Conservation (phyloP, 2,113 vertebrate genomes). For the Mobula hypostoma region DNA sequence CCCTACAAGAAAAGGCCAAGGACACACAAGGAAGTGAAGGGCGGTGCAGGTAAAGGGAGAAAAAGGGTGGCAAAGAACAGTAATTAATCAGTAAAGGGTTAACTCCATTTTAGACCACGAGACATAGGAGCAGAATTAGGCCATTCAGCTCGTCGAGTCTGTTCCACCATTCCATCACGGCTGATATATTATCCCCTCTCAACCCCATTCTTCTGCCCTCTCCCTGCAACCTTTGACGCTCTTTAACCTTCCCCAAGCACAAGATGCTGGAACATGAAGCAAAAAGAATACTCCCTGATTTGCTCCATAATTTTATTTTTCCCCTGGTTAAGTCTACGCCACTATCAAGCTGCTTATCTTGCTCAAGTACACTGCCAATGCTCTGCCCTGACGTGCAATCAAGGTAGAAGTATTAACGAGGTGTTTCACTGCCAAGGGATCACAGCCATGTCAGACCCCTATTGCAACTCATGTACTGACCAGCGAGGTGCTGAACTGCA, state of each 20-base stretch:
- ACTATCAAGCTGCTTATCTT: no score
- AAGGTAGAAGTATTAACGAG: neutral
- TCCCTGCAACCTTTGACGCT: no score
- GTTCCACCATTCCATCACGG: no score
- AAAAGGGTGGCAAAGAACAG: neutral
- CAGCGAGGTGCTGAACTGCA: neutral
- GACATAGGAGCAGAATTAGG: no score
- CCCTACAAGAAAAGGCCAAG: constrained; percentile 58
- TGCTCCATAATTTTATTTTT: neutral
- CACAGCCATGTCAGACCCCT: neutral
- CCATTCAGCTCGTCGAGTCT: no score
- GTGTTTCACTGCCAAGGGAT: neutral
- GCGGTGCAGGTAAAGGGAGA: neutral
- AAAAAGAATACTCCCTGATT: no score
- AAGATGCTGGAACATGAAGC: no score
- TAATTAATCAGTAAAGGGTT: neutral
- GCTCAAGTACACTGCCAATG: neutral
- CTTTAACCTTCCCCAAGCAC: no score
- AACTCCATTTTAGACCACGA: neutral
- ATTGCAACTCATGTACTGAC: neutral
- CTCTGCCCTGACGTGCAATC: neutral
- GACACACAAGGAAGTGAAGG: neutral
- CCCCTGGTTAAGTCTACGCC: neutral
- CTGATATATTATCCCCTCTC: no score
- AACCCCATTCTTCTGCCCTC: no score